Evolutionary conservation across 2,888 invertebrate species (phyloP).

Genomic region (Trileptium ribeirensis): DNA sequence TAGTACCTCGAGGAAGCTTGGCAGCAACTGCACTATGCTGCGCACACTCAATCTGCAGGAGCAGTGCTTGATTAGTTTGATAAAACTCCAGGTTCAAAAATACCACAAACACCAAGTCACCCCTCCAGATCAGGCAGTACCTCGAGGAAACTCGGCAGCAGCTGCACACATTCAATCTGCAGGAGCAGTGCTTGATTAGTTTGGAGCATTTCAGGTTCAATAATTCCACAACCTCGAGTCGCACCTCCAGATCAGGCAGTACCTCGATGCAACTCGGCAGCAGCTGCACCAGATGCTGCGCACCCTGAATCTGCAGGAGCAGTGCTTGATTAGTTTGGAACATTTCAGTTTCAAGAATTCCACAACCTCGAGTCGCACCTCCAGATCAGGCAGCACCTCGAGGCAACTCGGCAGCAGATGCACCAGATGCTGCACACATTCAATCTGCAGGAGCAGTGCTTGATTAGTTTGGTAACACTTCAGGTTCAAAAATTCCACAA

Average conservation of each 20-base stretch:
- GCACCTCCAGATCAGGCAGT: slow-evolving; percentile 82
- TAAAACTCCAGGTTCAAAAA: too few relatives aligned
- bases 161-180: too few relatives aligned
- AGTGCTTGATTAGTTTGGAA: slow-evolving; percentile 79
- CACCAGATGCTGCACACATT: slow-evolving; percentile 80
- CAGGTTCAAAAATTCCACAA: too few relatives aligned
- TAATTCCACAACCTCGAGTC: slow-evolving; percentile 86
- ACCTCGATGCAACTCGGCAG: slow-evolving; percentile 72
- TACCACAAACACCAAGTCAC: too few relatives aligned
- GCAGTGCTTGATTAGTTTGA: too few relatives aligned
- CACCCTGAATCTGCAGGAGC: slow-evolving; percentile 80
- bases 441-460: slow-evolving; percentile 79
- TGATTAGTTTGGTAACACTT: slow-evolving; percentile 80
- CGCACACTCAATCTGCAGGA: too few relatives aligned
- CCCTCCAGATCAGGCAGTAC: too few relatives aligned
- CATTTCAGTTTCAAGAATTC: slow-evolving; percentile 66
- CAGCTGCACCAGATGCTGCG: slow-evolving; percentile 77
- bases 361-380: slow-evolving; percentile 82
- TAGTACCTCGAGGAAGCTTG: too few relatives aligned
- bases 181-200: too few relatives aligned
- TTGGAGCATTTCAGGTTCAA: slow-evolving; percentile 57
- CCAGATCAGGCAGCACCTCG: slow-evolving; percentile 79
- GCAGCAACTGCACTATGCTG: too few relatives aligned
- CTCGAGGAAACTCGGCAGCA: too few relatives aligned
- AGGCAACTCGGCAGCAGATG: slow-evolving; percentile 72